Evolutionary conservation across 2,113 vertebrate species (phyloP), one percentile per base, ranked within the genome.

Genomic region (Bucco capensis): DNA sequence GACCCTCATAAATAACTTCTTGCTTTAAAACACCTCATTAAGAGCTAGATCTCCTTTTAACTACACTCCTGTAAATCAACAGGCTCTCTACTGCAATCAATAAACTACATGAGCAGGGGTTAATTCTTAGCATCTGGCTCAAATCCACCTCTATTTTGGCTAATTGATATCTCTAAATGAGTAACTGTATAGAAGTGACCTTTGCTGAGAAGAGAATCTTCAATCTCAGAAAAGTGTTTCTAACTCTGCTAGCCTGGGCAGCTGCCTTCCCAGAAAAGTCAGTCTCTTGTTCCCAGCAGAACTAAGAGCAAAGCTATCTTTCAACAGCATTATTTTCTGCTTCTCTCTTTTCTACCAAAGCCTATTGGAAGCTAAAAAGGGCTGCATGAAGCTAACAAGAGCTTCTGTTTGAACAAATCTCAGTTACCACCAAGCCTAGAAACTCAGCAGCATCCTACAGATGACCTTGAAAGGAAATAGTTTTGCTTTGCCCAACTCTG

Each of bases 151-250:
- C 71, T 61, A 1, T 84, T 87, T 78, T 49, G 44, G 27, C 37
- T 86, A 92, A 91, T 83, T 91, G 84, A 62, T 89, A 66, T 44
- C 10, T 92, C 70, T 56, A 61, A 90, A 87, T 53, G 85, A 89
- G 2, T 61, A 83, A 84, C 66, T 56, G 70, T 31, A 51, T 75
- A 60, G 74, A 64, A 47, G 40, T 56, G 79, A 86, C 85, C 88
- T 90, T 91, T 61, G 54, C 31, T 72, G 30, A 69, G 62, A 69
- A 85, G 14, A 61, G n/a, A 88, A 33, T 64, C 27, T 82, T 87
- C 84, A 89, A 91, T 89, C 33, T 89, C 79, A 65, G 58, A 19
- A 18, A 70, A 72, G 9, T 2, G 7, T 17, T 89, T 16, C 14
- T 49, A 15, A 38, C 77, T 83, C 89, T 83, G 74, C 74, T 49